Evolutionary conservation across 2,113 vertebrate species (phyloP).

Genomic region (Heteronetta atricapilla): DNA sequence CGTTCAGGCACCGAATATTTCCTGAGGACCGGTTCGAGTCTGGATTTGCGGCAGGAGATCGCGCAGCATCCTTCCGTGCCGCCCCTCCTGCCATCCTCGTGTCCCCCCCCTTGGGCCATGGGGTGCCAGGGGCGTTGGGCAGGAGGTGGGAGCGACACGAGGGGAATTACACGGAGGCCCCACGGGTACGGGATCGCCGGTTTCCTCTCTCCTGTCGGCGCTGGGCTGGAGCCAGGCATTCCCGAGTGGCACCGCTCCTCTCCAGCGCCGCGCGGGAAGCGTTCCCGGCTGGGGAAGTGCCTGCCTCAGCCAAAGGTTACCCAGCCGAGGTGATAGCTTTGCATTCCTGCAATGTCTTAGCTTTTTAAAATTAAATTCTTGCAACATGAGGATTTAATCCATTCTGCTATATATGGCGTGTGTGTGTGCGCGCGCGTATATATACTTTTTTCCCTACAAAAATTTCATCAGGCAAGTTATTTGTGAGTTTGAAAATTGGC

Average conservation of each 20-base stretch:
- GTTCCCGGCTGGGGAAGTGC: slow-evolving; percentile 50
- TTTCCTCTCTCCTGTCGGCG: slow-evolving; percentile 46
- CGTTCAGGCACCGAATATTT: slow-evolving; percentile 18
- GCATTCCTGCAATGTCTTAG: slow-evolving; percentile 66
- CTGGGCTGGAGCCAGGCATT: slow-evolving; percentile 44
- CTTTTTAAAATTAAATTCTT: slow-evolving; percentile 72
- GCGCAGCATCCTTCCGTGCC: not conserved
- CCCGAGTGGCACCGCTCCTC: slow-evolving; percentile 55
- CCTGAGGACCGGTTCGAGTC: not conserved
- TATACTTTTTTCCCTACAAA: not conserved
- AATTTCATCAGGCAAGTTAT: slow-evolving; percentile 50
- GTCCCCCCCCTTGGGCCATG: not conserved
- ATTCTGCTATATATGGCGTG: not conserved
- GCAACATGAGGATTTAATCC: slow-evolving; percentile 73
- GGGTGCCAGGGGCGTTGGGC: not conserved
- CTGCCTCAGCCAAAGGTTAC: slow-evolving; percentile 64
- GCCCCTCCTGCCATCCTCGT: not conserved
- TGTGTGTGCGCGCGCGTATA: rapidly evolving
- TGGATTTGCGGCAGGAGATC: not conserved
- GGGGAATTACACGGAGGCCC: not conserved
- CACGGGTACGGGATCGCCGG: slow-evolving; percentile 10
- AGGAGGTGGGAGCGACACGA: not conserved
- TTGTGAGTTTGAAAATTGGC: slow-evolving; percentile 50
- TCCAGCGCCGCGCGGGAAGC: slow-evolving; percentile 25
- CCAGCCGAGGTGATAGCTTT: slow-evolving; percentile 61